Conservation (phyloP, 2,113 vertebrate genomes). For the pig (Sus scrofa) region DNA sequence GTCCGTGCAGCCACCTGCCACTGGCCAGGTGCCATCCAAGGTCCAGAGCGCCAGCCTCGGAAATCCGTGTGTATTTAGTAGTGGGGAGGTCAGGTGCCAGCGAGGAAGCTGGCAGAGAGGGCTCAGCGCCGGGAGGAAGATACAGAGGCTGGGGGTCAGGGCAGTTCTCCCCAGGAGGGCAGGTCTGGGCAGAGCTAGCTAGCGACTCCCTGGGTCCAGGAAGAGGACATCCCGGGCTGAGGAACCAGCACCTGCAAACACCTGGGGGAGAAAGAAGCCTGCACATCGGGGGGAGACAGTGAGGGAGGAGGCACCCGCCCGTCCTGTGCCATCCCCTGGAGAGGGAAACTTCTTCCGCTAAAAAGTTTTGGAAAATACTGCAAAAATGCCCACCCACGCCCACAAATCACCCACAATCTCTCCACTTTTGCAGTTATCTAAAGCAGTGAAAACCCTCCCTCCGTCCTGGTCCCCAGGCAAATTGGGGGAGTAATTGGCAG, state of each 20-base stretch:
- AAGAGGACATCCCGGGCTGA: rapidly evolving
- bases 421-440: background rate
- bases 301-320: too few species aligned
- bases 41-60: background rate
- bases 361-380: background rate
- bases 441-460: background rate
- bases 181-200: background rate
- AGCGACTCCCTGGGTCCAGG: background rate
- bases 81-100: background rate
- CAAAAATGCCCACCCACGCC: background rate
- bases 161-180: background rate
- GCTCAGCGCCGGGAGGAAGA: background rate
- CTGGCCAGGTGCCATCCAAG: rapidly evolving
- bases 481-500: background rate
- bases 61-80: too few species aligned
- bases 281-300: too few species aligned
- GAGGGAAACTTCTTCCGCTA: background rate
- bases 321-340: background rate
- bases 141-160: rapidly evolving
- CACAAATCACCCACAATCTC: background rate
- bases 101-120: background rate
- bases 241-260: rapidly evolving
- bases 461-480: background rate
- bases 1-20: background rate
- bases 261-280: background rate